These are phyloP conservation scores for Orthosia cruda DNA, from an alignment of 2,888 invertebrate species.

Conservation along the genomic window DNA sequence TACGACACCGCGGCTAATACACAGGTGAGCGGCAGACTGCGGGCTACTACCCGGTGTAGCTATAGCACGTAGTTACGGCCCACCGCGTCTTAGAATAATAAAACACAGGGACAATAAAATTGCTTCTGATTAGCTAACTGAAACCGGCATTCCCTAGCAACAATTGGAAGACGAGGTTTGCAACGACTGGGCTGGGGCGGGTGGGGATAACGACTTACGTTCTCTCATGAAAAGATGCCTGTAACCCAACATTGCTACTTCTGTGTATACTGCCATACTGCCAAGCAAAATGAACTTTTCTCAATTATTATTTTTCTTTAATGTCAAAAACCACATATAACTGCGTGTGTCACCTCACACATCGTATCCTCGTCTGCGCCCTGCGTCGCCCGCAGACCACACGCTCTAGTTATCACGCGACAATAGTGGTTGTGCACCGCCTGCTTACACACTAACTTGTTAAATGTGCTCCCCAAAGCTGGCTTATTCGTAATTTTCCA, in stretches of 20 bases:
- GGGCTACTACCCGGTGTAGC: neutral
- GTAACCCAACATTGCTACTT: no score
- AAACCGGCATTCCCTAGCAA: neutral
- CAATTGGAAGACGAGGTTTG: neutral
- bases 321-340: no score
- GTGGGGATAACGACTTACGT: no score
- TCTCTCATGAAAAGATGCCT: neutral
- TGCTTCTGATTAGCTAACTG: neutral
- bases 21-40: conserved; percentile 35
- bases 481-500: conserved; percentile 7
- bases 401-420: conserved; percentile 10
- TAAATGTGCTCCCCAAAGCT: neutral
- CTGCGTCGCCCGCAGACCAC: neutral
- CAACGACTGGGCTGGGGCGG: no score
- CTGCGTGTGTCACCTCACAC: no score
- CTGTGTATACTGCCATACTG: no score
- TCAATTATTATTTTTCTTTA: no score
- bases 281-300: no score
- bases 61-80: neutral
- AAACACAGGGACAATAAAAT: neutral
- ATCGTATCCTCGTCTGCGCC: neutral
- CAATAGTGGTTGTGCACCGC: neutral
- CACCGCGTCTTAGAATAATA: neutral
- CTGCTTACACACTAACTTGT: conserved; percentile 8
- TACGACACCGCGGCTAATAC: conserved; percentile 22